These are phyloP conservation scores for Pimpla rufipes DNA, from an alignment of 2,888 invertebrate species.

Conservation along the genomic window DNA sequence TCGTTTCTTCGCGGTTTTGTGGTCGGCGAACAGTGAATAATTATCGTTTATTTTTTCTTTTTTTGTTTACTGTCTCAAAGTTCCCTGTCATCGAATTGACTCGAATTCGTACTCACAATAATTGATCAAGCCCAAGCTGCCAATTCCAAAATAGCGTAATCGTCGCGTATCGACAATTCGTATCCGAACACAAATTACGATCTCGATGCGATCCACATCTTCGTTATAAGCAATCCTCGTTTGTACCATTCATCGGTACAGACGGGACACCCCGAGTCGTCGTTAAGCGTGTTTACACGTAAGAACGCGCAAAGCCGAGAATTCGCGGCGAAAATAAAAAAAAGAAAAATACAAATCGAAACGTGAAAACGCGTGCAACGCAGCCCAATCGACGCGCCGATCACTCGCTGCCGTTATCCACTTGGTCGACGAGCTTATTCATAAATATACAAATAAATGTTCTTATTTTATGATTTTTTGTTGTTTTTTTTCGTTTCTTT, in stretches of 20 bases:
- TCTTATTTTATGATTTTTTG: slow-evolving; percentile 39
- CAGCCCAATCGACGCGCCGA: slow-evolving; percentile 47
- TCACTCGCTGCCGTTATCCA: slow-evolving; percentile 10
- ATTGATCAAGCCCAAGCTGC: slow-evolving; percentile 65
- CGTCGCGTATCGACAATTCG: slow-evolving; percentile 35
- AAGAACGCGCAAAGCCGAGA: neutral
- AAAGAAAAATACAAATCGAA: too few relatives aligned
- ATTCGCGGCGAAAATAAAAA: neutral
- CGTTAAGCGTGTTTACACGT: neutral
- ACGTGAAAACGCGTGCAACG: neutral
- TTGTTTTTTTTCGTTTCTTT: slow-evolving; percentile 64
- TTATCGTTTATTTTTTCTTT: slow-evolving; percentile 32
- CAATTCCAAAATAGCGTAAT: slow-evolving; percentile 64
- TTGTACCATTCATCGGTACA: neutral
- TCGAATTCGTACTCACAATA: slow-evolving; percentile 61
- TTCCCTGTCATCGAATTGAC: slow-evolving; percentile 47
- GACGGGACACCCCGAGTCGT: neutral
- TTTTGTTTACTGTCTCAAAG: slow-evolving; percentile 21
- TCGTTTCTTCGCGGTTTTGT: slow-evolving; percentile 47
- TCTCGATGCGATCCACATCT: slow-evolving; percentile 30
- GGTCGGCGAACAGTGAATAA: slow-evolving; percentile 40
- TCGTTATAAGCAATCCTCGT: slow-evolving; percentile 30
- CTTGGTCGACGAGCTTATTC: slow-evolving; percentile 39
- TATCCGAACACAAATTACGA: slow-evolving; percentile 33
- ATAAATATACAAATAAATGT: slow-evolving; percentile 68